Evolutionary conservation across 2,113 vertebrate species (phyloP).

Genomic region (Motacilla alba): DNA sequence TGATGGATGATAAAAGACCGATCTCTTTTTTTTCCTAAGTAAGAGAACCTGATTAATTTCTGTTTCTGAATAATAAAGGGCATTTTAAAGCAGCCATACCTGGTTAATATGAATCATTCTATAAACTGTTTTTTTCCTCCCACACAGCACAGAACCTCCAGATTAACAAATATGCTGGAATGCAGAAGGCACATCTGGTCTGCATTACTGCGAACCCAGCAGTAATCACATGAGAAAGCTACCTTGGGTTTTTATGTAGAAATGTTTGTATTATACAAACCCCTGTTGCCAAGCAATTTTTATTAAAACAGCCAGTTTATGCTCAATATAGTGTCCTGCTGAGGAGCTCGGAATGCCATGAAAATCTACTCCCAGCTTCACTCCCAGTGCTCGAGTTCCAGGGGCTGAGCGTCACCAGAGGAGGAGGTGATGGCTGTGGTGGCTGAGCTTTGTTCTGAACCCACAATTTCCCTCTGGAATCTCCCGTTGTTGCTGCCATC

Average conservation of each 20-base stretch:
- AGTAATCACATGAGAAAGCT: slow-evolving; percentile 61
- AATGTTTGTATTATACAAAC: slow-evolving; percentile 69
- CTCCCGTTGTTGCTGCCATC: not conserved
- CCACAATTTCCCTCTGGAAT: not conserved
- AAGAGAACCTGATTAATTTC: not conserved
- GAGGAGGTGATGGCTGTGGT: not conserved
- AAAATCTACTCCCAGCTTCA: not conserved
- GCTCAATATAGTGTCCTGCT: slow-evolving; percentile 36
- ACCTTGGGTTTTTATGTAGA: slow-evolving; percentile 69
- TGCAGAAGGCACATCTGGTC: slow-evolving; percentile 72
- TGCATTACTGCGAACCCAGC: slow-evolving; percentile 53
- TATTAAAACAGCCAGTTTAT: slow-evolving; percentile 63
- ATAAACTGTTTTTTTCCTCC: not conserved
- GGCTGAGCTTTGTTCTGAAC: not conserved
- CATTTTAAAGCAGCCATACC: not conserved
- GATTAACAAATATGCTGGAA: slow-evolving; percentile 66
- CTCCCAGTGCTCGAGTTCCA: not conserved
- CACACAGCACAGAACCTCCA: not conserved
- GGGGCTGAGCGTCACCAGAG: not conserved
- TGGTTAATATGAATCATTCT: slow-evolving; percentile 2
- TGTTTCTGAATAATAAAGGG: not conserved
- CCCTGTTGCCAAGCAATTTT: slow-evolving; percentile 69
- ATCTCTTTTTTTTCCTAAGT: not conserved
- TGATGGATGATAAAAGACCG: not conserved
- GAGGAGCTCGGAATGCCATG: slow-evolving; percentile 29